Conservation (phyloP, 1,140 invertebrate genomes). For the Pseudomyrmex cubaensis region DNA sequence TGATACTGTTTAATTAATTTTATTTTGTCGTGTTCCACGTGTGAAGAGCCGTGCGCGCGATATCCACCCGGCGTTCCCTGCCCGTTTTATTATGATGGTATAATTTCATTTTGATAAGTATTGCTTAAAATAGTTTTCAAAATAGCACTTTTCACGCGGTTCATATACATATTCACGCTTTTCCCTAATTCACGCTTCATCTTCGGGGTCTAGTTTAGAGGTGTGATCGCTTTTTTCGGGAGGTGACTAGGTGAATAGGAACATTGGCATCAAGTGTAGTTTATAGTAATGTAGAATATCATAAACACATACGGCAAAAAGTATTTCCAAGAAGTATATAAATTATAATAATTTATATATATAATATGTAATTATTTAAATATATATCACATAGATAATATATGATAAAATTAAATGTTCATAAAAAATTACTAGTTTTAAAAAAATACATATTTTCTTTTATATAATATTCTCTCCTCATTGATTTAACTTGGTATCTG, state of each 20-base stretch:
- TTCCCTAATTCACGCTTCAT: constrained; percentile 23
- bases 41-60: constrained; percentile 69
- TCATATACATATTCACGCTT: neutral
- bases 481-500: neutral
- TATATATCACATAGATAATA: too few relatives aligned
- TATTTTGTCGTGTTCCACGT: constrained; percentile 55
- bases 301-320: constrained; percentile 14
- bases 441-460: too few relatives aligned
- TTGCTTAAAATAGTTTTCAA: constrained; percentile 20
- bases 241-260: neutral
- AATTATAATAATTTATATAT: neutral
- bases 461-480: too few relatives aligned
- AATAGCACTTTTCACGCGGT: constrained; percentile 13
- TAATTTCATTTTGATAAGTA: constrained; percentile 68
- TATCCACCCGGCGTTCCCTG: constrained; percentile 73
- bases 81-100: constrained; percentile 72
- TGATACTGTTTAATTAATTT: constrained; percentile 60
- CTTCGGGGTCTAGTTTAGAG: neutral
- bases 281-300: neutral
- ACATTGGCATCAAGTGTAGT: neutral
- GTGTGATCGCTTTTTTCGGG: neutral
- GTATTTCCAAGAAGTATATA: constrained; percentile 4
- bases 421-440: too few relatives aligned
- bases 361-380: neutral
- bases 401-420: too few relatives aligned